Evolutionary conservation across 2,888 invertebrate species (phyloP).

Genomic region (Encarsia formosa): DNA sequence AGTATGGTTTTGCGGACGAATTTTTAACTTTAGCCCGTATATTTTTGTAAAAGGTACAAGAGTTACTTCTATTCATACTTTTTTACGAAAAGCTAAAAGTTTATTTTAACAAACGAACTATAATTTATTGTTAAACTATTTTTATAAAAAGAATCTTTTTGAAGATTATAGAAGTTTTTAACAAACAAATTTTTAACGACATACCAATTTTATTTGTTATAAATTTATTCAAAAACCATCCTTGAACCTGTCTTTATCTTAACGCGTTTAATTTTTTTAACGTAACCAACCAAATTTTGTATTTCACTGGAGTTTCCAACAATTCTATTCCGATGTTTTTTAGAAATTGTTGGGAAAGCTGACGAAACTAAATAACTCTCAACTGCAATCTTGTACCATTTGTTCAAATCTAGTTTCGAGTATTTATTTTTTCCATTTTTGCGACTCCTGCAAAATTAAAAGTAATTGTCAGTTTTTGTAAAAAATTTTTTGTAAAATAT

Average conservation of each 20-base stretch:
- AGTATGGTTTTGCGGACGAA: no score
- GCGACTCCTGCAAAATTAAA: conserved; percentile 3
- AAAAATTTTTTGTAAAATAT: background rate
- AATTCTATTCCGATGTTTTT: conserved; percentile 54
- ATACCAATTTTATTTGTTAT: no score
- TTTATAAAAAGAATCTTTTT: no score
- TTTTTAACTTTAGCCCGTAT: no score
- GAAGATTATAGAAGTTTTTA: no score
- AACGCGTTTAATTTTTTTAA: conserved; percentile 8
- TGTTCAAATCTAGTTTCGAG: conserved; percentile 55
- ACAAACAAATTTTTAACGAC: no score
- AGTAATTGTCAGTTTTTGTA: conserved; percentile 9
- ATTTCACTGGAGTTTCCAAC: conserved; percentile 40
- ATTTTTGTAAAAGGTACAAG: no score
- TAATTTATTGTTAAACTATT: no score
- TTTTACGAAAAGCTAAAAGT: no score
- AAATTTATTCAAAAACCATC: conserved; percentile 11
- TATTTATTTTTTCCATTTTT: conserved; percentile 44
- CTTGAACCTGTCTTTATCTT: conserved; percentile 9
- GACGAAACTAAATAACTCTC: conserved; percentile 53
- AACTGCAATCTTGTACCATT: conserved; percentile 61
- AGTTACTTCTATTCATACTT: no score
- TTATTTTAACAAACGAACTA: no score
- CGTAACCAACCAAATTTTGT: conserved; percentile 5
- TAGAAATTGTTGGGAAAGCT: conserved; percentile 63